These are phyloP conservation scores for Crax fasciolata DNA, from an alignment of 2,797 vertebrate genomes.

Conservation along the genomic window DNA sequence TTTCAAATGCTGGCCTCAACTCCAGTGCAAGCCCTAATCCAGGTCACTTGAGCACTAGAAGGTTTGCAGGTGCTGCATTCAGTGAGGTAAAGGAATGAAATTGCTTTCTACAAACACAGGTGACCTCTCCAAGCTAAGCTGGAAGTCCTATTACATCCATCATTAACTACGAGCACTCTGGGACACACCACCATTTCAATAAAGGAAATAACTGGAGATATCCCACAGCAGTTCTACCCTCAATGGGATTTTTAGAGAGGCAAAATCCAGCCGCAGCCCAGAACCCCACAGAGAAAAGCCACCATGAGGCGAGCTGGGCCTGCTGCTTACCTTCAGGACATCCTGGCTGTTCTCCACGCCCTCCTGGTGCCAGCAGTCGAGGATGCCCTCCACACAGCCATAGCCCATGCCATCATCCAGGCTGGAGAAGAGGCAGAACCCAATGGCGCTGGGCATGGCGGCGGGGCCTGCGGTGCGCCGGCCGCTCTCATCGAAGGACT, in stretches of 20 bases:
- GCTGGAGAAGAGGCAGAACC: constrained; percentile 91
- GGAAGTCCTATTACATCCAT: neutral
- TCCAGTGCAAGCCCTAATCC: neutral
- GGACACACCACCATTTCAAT: neutral
- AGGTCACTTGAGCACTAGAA: neutral
- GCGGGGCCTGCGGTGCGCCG: constrained; percentile 86
- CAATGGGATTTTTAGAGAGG: neutral
- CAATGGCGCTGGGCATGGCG: constrained; percentile 86
- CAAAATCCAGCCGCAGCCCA: neutral
- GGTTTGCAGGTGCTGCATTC: neutral
- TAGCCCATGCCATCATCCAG: constrained; percentile 94
- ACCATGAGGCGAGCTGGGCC: rapidly evolving
- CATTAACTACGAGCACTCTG: neutral
- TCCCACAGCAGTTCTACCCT: neutral
- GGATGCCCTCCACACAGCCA: constrained; percentile 86
- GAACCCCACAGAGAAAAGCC: rapidly evolving
- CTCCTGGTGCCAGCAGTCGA: constrained; percentile 95
- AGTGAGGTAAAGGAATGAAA: neutral
- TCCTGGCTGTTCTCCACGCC: constrained; percentile 94
- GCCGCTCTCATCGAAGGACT: constrained; percentile 95
- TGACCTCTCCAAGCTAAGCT: neutral
- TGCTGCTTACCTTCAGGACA: constrained; percentile 89
- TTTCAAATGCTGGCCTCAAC: neutral
- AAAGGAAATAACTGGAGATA: neutral
- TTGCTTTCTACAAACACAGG: neutral